phyloP scores from a whole-genome alignment of 1,140 invertebrate genomes.

The Drosophila gunungcola region DNA sequence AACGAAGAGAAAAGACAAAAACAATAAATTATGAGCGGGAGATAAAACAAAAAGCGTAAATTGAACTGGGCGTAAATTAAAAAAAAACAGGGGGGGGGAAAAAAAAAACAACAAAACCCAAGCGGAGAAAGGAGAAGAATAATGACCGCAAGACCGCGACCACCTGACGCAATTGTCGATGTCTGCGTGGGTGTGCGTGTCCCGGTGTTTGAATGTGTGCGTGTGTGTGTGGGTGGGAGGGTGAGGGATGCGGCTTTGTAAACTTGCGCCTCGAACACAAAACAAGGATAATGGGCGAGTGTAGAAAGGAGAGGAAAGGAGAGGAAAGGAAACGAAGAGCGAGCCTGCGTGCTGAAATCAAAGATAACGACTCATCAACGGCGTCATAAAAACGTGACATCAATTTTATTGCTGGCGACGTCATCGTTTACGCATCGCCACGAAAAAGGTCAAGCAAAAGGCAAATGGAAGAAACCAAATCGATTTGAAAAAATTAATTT shows the following conservation, averaged over 20 bases:
- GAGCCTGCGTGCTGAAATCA: slow-evolving; percentile 69
- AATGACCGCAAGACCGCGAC: slow-evolving; percentile 57
- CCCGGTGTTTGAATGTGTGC: background rate
- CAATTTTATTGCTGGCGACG: slow-evolving; percentile 74
- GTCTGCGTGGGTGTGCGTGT: slow-evolving; percentile 8
- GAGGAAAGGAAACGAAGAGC: slow-evolving; percentile 30
- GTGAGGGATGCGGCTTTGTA: slow-evolving; percentile 21
- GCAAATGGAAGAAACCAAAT: slow-evolving; percentile 41
- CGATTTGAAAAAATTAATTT: background rate
- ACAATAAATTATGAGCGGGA: slow-evolving; percentile 67
- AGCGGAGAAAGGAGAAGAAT: slow-evolving; percentile 25
- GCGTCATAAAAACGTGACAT: slow-evolving; percentile 83
- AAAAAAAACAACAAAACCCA: slow-evolving; percentile 11
- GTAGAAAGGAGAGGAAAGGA: slow-evolving; percentile 1
- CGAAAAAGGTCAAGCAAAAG: slow-evolving; percentile 72
- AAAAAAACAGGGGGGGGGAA: slow-evolving; percentile 25
- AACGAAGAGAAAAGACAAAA: slow-evolving; percentile 27
- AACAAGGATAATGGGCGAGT: slow-evolving; percentile 4
- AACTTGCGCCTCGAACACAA: slow-evolving; percentile 13
- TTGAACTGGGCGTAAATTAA: slow-evolving; percentile 69
- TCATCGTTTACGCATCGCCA: slow-evolving; percentile 64
- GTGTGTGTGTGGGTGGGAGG: background rate
- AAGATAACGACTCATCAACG: slow-evolving; percentile 81
- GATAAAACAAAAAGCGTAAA: slow-evolving; percentile 70
- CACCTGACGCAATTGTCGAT: slow-evolving; percentile 56